These are phyloP conservation scores for Rhopalosiphum nymphaeae DNA, from an alignment of 2,888 invertebrate species.

Conservation along the genomic window DNA sequence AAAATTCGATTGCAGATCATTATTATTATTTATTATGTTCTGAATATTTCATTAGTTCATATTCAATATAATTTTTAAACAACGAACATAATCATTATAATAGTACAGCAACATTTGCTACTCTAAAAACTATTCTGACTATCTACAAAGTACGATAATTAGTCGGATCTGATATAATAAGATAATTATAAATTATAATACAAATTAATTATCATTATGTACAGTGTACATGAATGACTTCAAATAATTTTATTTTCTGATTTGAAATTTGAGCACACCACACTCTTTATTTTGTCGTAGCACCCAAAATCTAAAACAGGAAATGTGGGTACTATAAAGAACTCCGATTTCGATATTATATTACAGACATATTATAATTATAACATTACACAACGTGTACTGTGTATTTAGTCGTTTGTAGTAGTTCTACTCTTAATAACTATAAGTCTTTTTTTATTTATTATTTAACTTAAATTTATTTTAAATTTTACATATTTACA, in stretches of 20 bases:
- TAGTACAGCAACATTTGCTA: not conserved
- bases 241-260: not conserved
- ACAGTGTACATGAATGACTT: not conserved
- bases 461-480: not conserved
- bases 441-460: not conserved
- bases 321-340: slow-evolving; percentile 13
- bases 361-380: not conserved
- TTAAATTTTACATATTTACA: not conserved
- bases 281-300: not conserved
- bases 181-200: not conserved
- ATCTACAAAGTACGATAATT: not conserved
- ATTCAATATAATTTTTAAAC: not conserved
- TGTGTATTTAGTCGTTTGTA: not conserved
- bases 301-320: slow-evolving; percentile 12
- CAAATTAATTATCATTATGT: not conserved
- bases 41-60: not conserved
- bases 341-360: not conserved
- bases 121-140: not conserved
- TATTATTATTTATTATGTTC: not conserved
- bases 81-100: not conserved
- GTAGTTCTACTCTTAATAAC: not conserved
- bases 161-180: not conserved
- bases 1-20: not conserved
- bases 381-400: not conserved
- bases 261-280: not conserved